Conservation (phyloP, 2,888 invertebrate species). For the Drosophila multiciliata region DNA sequence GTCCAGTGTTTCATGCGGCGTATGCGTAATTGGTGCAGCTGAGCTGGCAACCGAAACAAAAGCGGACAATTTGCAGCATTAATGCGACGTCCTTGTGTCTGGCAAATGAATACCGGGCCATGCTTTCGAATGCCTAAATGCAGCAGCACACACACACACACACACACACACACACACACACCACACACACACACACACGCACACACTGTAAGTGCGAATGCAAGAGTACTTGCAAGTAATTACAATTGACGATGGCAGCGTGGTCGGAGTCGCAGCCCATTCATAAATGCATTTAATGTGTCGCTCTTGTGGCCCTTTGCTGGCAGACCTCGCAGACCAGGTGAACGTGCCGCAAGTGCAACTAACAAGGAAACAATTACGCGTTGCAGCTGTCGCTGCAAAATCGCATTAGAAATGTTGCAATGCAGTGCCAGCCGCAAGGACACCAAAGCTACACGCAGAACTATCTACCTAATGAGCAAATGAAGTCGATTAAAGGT, state of each 20-base stretch:
- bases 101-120: constrained; percentile 65
- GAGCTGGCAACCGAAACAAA: constrained; percentile 69
- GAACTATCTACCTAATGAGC: constrained; percentile 75
- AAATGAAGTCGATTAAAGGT: constrained; percentile 81
- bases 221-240: constrained; percentile 68
- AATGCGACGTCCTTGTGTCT: constrained; percentile 53
- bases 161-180: not conserved
- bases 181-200: not conserved
- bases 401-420: constrained; percentile 74
- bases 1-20: constrained; percentile 38
- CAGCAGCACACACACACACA: constrained; percentile 13
- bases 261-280: constrained; percentile 57
- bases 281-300: constrained; percentile 82
- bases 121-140: constrained; percentile 52
- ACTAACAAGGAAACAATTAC: constrained; percentile 82
- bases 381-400: constrained; percentile 67
- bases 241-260: constrained; percentile 74
- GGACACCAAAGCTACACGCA: constrained; percentile 52
- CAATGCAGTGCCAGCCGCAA: constrained; percentile 49
- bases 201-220: constrained; percentile 10
- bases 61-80: constrained; percentile 79
- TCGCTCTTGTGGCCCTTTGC: constrained; percentile 44
- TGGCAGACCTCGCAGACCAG: constrained; percentile 46
- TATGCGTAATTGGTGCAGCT: constrained; percentile 65
- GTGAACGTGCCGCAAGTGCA: constrained; percentile 74